Evolutionary conservation across 2,113 vertebrate species (phyloP).

Genomic region (Sakesphorus luctuosus): DNA sequence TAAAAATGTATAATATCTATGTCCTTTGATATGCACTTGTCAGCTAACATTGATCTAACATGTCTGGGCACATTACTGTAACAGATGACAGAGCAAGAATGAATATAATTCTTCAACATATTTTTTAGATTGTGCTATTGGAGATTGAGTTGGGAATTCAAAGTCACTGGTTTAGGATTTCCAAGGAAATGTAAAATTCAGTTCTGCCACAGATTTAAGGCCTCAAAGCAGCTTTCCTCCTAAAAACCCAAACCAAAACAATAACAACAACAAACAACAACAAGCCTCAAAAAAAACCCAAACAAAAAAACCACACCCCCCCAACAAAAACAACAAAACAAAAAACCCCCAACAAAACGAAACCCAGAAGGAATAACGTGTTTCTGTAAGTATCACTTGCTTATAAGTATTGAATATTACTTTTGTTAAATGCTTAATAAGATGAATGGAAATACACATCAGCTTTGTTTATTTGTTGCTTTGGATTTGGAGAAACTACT

Average conservation of each 20-base stretch:
- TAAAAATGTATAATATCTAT: not conserved
- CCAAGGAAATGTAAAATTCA: not conserved
- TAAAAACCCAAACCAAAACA: not conserved
- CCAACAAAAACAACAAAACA: not conserved
- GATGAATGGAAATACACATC: not conserved
- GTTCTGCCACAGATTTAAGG: not conserved
- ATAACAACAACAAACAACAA: not conserved
- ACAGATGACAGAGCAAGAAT: not conserved
- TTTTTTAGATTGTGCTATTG: not conserved
- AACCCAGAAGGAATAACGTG: not conserved
- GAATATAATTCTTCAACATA: not conserved
- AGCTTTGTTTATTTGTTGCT: not conserved
- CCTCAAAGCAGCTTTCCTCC: not conserved
- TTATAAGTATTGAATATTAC: not conserved
- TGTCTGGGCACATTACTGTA: not conserved
- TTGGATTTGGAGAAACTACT: not conserved
- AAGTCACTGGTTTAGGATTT: not conserved
- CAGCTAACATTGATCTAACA: not conserved
- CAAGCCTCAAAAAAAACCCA: fast-evolving
- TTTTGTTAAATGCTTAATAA: not conserved
- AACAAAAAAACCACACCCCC: not conserved
- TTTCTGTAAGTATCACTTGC: not conserved
- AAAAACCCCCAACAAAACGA: not conserved
- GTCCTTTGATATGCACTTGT: not conserved
- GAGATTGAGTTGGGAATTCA: not conserved